Conservation (phyloP, 2,797 vertebrate genomes). For the Phylloscopus collybita region DNA sequence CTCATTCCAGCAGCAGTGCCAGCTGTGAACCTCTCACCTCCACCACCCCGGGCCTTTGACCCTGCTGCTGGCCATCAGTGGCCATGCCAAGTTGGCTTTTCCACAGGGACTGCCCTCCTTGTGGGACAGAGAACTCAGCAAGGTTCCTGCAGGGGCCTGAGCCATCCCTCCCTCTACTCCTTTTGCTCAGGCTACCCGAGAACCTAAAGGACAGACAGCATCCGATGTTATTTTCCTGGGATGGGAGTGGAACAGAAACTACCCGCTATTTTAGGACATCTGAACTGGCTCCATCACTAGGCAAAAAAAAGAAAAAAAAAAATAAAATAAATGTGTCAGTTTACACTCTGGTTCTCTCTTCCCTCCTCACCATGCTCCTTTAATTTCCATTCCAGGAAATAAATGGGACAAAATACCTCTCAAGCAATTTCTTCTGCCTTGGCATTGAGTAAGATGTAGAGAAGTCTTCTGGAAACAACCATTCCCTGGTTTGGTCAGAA, state of each 20-base stretch:
- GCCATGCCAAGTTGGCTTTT: background rate
- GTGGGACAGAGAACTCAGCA: background rate
- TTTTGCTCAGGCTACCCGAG: background rate
- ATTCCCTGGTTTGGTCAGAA: background rate
- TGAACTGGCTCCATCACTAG: background rate
- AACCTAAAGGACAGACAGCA: background rate
- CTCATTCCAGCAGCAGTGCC: background rate
- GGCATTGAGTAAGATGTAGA: background rate
- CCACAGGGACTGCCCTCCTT: background rate
- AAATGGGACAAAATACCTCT: conserved; percentile 5
- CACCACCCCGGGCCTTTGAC: background rate
- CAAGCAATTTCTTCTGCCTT: background rate
- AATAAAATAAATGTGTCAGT: background rate
- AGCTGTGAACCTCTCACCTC: conserved; percentile 32
- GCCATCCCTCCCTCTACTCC: background rate
- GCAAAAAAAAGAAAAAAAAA: background rate
- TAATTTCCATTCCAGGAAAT: conserved; percentile 22
- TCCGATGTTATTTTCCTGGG: background rate
- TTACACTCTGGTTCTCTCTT: conserved; percentile 14
- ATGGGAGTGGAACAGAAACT: background rate
- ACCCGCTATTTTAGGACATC: background rate
- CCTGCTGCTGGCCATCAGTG: background rate
- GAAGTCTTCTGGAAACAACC: background rate
- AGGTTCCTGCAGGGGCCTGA: background rate
- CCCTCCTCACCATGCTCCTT: background rate